phyloP scores from a whole-genome alignment of 2,113 vertebrate species.

The Amia ocellicauda region DNA sequence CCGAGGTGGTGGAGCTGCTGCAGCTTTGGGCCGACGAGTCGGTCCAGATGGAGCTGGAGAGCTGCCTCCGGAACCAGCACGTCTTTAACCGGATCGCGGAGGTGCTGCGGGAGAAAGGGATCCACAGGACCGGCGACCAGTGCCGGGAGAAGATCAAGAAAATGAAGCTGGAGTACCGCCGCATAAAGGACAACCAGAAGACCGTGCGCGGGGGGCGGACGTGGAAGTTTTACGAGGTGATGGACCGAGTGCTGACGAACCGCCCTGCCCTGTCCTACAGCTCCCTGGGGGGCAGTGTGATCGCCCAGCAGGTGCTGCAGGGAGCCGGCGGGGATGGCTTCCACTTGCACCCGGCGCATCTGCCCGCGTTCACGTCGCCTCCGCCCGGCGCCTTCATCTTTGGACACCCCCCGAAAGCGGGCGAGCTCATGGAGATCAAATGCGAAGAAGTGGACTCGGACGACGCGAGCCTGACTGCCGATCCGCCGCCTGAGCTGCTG shows the following conservation, averaged over 20 bases:
- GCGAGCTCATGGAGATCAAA: conserved; percentile 74
- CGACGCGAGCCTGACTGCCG: conserved; percentile 62
- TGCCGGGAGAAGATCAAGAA: conserved; percentile 90
- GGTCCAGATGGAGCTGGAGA: conserved; percentile 79
- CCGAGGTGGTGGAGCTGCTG: conserved; percentile 81
- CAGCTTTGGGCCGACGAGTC: conserved; percentile 82
- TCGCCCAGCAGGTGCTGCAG: conserved; percentile 70
- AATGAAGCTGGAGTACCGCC: conserved; percentile 87
- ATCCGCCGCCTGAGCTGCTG: conserved; percentile 58
- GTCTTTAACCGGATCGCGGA: conserved; percentile 84
- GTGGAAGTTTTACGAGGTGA: conserved; percentile 86
- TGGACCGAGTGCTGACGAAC: conserved; percentile 80
- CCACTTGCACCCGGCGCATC: conserved; percentile 45
- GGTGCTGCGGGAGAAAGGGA: conserved; percentile 74
- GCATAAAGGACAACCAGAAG: conserved; percentile 81
- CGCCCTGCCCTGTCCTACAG: conserved; percentile 70
- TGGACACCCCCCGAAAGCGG: conserved; percentile 63
- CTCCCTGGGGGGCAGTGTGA: conserved; percentile 59
- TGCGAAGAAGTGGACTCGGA: conserved; percentile 76
- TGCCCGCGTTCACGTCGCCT: conserved; percentile 49
- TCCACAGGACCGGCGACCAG: conserved; percentile 78
- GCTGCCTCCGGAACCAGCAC: conserved; percentile 81
- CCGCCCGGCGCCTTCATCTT: conserved; percentile 62
- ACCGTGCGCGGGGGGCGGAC: conserved; percentile 62
- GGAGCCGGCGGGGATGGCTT: conserved; percentile 50